Conservation (phyloP, 2,888 invertebrate genomes). For the Drosophila fulvimacula region DNA sequence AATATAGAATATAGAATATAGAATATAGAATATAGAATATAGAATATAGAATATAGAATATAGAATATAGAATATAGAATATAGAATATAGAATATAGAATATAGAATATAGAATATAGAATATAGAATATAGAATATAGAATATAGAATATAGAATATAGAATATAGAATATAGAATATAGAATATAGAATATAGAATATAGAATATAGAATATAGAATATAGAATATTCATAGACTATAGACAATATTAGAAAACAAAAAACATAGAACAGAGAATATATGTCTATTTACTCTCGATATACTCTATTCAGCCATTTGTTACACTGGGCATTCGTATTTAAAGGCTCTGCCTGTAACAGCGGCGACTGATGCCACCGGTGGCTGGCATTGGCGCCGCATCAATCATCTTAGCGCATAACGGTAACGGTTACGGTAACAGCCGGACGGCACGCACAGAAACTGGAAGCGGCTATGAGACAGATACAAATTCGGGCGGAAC, state of each 20-base stretch:
- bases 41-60: neutral
- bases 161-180: constrained; percentile 1
- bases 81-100: constrained; percentile 1
- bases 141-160: neutral
- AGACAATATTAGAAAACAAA: neutral
- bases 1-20: constrained; percentile 6
- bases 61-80: neutral
- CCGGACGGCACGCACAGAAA: constrained; percentile 52
- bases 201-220: neutral
- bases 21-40: constrained; percentile 13
- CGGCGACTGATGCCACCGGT: constrained; percentile 48
- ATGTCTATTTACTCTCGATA: neutral
- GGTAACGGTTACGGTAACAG: constrained; percentile 45
- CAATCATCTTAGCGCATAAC: constrained; percentile 56
- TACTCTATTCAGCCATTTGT: neutral
- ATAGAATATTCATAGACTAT: no score
- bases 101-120: neutral
- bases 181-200: neutral
- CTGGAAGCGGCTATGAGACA: constrained; percentile 37
- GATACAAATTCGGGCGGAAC: constrained; percentile 41
- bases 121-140: neutral
- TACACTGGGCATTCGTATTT: constrained; percentile 18
- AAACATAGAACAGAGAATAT: neutral
- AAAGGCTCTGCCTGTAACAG: constrained; percentile 23
- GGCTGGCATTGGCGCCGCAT: constrained; percentile 51